Evolutionary conservation across 2,888 invertebrate genomes (phyloP).

Genomic region (Luperina nickerlii): DNA sequence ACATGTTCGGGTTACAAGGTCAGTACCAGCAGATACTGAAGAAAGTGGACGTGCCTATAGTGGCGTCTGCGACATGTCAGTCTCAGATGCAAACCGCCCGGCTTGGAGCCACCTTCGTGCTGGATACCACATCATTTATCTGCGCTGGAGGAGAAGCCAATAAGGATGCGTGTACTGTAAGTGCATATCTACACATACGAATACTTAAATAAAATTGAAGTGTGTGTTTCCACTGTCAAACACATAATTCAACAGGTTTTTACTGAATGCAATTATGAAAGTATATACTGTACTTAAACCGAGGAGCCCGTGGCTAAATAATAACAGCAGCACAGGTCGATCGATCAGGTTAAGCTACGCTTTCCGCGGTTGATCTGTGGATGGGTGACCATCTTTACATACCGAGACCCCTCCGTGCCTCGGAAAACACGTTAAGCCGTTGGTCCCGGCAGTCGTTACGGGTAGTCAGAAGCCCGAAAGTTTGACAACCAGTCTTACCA

Average conservation of each 20-base stretch:
- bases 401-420: too few relatives aligned
- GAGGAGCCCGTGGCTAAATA: too few relatives aligned
- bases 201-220: neutral
- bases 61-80: slow-evolving; percentile 92
- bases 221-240: neutral
- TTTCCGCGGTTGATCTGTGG: too few relatives aligned
- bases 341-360: too few relatives aligned
- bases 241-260: neutral
- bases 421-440: too few relatives aligned
- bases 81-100: slow-evolving; percentile 91
- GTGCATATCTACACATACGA: slow-evolving; percentile 59
- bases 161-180: slow-evolving; percentile 95
- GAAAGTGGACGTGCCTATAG: slow-evolving; percentile 94
- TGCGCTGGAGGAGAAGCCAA: slow-evolving; percentile 95
- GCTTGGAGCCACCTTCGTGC: slow-evolving; percentile 91
- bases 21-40: slow-evolving; percentile 92
- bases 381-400: too few relatives aligned
- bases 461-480: too few relatives aligned
- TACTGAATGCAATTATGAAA: neutral
- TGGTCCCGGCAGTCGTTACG: too few relatives aligned
- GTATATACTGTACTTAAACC: too few relatives aligned
- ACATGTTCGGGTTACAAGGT: slow-evolving; percentile 91
- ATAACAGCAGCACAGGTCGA: too few relatives aligned
- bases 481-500: too few relatives aligned
- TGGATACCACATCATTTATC: slow-evolving; percentile 92